Percentiles rank a stretch among this genome's conserved stretches.
Evolutionary conservation across 1,140 invertebrate genomes (phyloP).

Genomic region (Drosophila sucinea): DNA sequence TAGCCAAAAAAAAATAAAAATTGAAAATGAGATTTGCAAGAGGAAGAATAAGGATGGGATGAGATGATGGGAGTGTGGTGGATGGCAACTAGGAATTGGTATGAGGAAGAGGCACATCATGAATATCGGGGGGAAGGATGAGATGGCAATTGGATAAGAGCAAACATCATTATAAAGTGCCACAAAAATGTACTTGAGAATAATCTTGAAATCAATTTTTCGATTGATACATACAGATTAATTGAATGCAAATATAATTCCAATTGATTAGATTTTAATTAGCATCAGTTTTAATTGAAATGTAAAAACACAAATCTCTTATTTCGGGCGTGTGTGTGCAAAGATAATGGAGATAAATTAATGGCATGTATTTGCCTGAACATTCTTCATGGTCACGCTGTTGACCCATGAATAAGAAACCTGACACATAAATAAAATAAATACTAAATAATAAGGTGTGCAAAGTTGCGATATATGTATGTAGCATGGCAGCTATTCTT

Average conservation of each 20-base stretch:
- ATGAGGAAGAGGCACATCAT: neutral
- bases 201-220: slow-evolving; percentile 5
- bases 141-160: slow-evolving; percentile 6
- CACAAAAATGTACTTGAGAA: slow-evolving; percentile 1
- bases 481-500: too few species aligned
- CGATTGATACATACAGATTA: neutral
- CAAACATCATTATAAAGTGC: slow-evolving; percentile 8
- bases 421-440: too few species aligned
- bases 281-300: neutral
- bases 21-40: slow-evolving; percentile 1
- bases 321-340: too few species aligned
- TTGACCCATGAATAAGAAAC: too few species aligned
- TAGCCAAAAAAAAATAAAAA: neutral
- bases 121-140: neutral
- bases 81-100: too few species aligned
- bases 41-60: neutral
- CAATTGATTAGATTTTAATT: slow-evolving; percentile 11
- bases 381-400: too few species aligned
- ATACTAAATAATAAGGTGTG: too few species aligned
- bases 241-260: slow-evolving; percentile 10
- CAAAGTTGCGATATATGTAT: too few species aligned
- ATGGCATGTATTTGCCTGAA: too few species aligned
- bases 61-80: neutral
- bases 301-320: neutral
- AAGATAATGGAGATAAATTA: too few species aligned